A percentile compares a stretch with the other conserved stretches of the same genome.
These are phyloP conservation scores for Drosophila arizonae DNA, from an alignment of 1,140 invertebrate species.

Conservation along the genomic window DNA sequence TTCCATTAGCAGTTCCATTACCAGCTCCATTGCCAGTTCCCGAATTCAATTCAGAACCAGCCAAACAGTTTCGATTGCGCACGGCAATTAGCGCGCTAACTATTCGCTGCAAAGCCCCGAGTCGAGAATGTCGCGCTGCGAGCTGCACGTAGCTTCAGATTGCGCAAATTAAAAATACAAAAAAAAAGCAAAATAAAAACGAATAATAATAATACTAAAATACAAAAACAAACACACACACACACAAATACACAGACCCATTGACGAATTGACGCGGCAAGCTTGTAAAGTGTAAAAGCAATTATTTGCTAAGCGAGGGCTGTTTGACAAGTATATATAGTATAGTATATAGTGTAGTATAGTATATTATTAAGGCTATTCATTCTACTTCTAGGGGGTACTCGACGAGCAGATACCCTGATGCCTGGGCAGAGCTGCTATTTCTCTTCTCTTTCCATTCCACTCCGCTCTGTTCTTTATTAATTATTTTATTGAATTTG, in stretches of 20 bases:
- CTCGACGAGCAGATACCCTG: too few species aligned
- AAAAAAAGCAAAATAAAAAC: neutral
- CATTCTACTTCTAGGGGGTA: too few species aligned
- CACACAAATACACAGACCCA: conserved; percentile 1
- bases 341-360: too few species aligned
- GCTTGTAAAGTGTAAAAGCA: conserved; percentile 20
- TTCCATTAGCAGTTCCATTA: too few species aligned
- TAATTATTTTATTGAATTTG: too few species aligned
- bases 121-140: neutral
- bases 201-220: neutral
- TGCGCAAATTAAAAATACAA: conserved; percentile 25
- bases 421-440: too few species aligned
- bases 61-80: conserved; percentile 22
- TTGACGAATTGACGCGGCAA: conserved; percentile 23
- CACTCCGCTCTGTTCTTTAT: too few species aligned
- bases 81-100: conserved; percentile 39
- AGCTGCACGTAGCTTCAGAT: conserved; percentile 22
- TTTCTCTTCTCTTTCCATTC: too few species aligned
- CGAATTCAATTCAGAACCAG: conserved; percentile 15
- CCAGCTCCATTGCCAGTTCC: neutral
- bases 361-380: too few species aligned
- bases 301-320: conserved; percentile 26
- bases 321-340: neutral
- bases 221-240: neutral
- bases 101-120: neutral